A percentile compares a stretch with the other conserved stretches of the same genome.
These are phyloP conservation scores for Thamnophis sirtalis DNA, from an alignment of 2,113 vertebrate genomes.

Conservation along the genomic window DNA sequence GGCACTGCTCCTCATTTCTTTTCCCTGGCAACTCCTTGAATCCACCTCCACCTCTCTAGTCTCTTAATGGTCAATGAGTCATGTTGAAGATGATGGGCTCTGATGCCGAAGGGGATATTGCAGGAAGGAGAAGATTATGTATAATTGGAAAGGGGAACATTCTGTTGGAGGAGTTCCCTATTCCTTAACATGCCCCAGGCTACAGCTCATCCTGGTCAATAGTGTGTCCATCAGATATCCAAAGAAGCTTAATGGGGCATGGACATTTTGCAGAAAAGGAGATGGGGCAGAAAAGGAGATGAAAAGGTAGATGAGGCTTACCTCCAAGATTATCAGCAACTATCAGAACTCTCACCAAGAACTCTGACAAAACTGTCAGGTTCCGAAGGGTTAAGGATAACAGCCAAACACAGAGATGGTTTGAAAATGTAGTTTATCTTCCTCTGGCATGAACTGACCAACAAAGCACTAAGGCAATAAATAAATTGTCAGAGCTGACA, in stretches of 20 bases:
- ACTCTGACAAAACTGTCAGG: no score
- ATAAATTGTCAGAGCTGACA: no score
- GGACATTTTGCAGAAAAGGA: not conserved
- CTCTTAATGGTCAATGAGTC: not conserved
- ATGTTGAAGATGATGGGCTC: not conserved
- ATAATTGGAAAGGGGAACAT: not conserved
- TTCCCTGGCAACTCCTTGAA: not conserved
- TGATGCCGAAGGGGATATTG: not conserved
- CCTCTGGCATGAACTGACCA: no score
- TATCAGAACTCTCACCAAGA: no score
- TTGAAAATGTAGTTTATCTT: no score
- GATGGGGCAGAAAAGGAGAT: no score
- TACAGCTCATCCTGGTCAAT: not conserved
- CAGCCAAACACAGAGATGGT: no score
- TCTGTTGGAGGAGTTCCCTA: not conserved
- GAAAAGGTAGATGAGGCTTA: no score
- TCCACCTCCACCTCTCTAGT: not conserved
- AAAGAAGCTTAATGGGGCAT: not conserved
- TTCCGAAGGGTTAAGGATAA: no score
- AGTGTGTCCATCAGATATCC: not conserved
- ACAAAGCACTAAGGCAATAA: no score
- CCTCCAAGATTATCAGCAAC: no score
- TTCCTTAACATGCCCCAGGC: not conserved
- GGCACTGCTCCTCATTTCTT: not conserved
- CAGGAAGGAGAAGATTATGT: not conserved